Base-by-base conservation (phyloP, 2,113 vertebrate species). In the Piaya cayana region DNA sequence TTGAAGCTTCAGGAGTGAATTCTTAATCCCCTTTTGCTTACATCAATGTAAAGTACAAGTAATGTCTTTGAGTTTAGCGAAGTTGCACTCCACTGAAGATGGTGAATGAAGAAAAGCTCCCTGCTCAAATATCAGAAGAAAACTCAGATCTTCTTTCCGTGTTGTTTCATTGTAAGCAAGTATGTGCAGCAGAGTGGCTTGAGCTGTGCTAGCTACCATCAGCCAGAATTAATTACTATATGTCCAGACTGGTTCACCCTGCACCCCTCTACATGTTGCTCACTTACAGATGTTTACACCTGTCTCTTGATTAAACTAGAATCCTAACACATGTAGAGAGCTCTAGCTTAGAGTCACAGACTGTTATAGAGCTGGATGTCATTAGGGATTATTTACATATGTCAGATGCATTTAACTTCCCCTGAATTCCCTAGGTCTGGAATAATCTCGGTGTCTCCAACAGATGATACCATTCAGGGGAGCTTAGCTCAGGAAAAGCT, bases 241-340 rank as follows among this genome's bases (percentile, higher is more conserved):
- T 23, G 47, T 26, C 5, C 5, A 39, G 16, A 39, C 8, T 50
- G 34, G 53, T 45, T 89, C 53, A 50, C 45, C 25, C 39, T 64
- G 11, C 59, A 64, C 8, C 15, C 8, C 21, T 81, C 55, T 78
- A 6, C 18, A 34, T 26, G 15, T 49, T 65, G 23, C 55, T 69
- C 8, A n/a, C 30, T 67, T 67, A 50, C 15, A 56, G 82, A 74
- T 90, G 50, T 92, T 72, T 32, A 69, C 78, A 74, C 42, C 69
- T 87, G n/a, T 78, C n/a, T 84, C 78, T 53, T 55, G 39, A 74
- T 56, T 72, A 62, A 69, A 81, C 39, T 27, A 49, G 49, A 93
- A 74, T 82, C 60, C 45, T 49, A 81, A 63, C 30, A 36, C 42
- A 49, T 12, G 26, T 27, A 78, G 36, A 74, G 15, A 64, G 65